Evolutionary conservation across 2,113 vertebrate species (phyloP).

Genomic region (Triplophysa siluroides): DNA sequence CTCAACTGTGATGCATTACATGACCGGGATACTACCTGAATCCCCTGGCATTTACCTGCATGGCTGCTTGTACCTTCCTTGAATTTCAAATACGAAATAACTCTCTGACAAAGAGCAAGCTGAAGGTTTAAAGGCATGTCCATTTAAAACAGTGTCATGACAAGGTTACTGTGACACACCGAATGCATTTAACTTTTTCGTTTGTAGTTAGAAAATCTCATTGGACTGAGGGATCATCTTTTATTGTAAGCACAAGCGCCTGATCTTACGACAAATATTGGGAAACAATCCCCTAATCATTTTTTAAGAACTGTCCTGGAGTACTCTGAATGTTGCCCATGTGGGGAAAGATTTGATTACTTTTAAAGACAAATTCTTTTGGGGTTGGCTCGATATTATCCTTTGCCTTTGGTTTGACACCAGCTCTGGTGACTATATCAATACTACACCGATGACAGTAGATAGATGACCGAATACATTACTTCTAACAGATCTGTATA

Average conservation of each 20-base stretch:
- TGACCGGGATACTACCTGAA: conserved; percentile 1
- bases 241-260: background rate
- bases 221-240: background rate
- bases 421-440: background rate
- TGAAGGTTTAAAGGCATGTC: background rate
- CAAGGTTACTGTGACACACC: conserved; percentile 25
- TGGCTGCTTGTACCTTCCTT: background rate
- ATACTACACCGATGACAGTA: no score
- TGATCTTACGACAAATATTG: background rate
- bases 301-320: background rate
- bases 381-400: no score
- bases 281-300: background rate
- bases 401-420: no score
- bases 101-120: conserved; percentile 9
- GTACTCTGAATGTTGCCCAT: no score
- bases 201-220: background rate
- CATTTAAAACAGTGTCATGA: background rate
- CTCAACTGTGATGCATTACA: background rate
- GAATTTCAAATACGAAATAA: background rate
- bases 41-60: background rate
- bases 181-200: background rate
- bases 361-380: no score
- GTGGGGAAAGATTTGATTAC: no score
- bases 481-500: no score
- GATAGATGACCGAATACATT: no score